Percentiles rank a stretch among this genome's conserved stretches.
Evolutionary conservation across 2,888 invertebrate genomes (phyloP).

Genomic region (Sabatieria punctata): DNA sequence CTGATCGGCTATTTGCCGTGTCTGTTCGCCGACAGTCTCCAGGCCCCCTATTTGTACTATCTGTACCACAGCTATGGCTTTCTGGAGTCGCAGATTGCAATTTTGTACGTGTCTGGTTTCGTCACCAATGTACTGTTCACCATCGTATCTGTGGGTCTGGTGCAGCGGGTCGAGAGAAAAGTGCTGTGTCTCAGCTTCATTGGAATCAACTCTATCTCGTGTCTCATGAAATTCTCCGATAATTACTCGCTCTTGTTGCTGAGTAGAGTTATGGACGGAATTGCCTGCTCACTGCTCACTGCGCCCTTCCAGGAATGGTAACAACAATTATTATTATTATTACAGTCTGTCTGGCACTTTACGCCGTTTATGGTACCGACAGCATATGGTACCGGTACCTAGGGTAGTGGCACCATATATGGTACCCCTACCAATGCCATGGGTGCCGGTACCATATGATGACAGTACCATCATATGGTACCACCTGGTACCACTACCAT

Average conservation of each 20-base stretch:
- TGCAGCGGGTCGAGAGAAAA: constrained; percentile 43
- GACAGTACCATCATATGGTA: no score
- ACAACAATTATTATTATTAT: no score
- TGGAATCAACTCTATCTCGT: constrained; percentile 39
- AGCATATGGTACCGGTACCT: no score
- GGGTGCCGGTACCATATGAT: no score
- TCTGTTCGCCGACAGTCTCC: constrained; percentile 18
- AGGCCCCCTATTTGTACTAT: constrained; percentile 45
- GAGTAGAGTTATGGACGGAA: constrained; percentile 42
- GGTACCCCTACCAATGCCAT: no score
- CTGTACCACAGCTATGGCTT: constrained; percentile 44
- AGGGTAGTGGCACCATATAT: no score
- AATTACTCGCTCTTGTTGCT: constrained; percentile 38
- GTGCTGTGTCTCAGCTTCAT: constrained; percentile 39
- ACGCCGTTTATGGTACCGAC: no score
- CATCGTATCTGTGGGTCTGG: constrained; percentile 41
- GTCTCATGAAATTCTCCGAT: constrained; percentile 38
- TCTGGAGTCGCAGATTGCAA: constrained; percentile 41
- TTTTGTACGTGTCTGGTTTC: constrained; percentile 46
- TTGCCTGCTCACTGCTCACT: constrained; percentile 44
- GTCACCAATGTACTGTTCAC: constrained; percentile 43
- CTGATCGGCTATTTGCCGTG: constrained; percentile 8
- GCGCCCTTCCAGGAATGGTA: constrained; percentile 46
- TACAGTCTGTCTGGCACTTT: no score
- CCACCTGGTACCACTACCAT: no score